Base-by-base conservation (phyloP, 1,140 invertebrate species). In the Rhynchophorus ferrugineus region DNA sequence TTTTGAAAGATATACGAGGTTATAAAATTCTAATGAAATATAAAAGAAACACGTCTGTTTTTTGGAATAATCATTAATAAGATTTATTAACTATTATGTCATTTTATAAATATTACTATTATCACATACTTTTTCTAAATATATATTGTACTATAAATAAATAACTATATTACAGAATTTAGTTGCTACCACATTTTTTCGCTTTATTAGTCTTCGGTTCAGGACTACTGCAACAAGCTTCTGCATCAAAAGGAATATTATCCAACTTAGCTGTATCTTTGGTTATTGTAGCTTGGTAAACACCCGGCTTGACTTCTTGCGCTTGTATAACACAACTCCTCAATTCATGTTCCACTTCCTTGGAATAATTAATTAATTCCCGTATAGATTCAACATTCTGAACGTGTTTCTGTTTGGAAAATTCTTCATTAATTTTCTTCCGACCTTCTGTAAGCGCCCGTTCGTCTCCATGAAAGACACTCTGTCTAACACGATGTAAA, bases 371-470 rank as follows among this genome's bases (percentile, higher is more conserved):
- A 22, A 83, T 69, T 63, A 83, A 67, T 80, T 84, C 63, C 56
- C 70, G 57, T 53, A 84, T 79, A 33, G 75, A 58, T 44, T 67
- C 66, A 51, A 60, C 48, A 57, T 84, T 72, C 34, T 63, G 65
- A 8, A 83, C 62, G 61, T 73, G 55, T 68, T 75, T 79, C 58
- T 79, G 73, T 69, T 83, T 84, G 45, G 62, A 71, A 63, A 75
- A 84, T 65, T 82, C 82, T 39, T 78, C 73, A 64, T 84, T 84
- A 46, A 85, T 83, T 66, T 76, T 79, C 14, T 69, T 41, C 62
- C 81, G 75, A 3, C 71, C 71, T 54, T 79, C 71, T 60, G 68
- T 59, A 44, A 85, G 69, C 5, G 81, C 78, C 58, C 61, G 63
- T 29, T 72, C 53, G 63, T 85, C 83, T 11, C 75, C 78, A 42